Evolutionary conservation across 2,888 invertebrate genomes (phyloP), one percentile per base, ranked within the genome.

Genomic region (Oscheius onirici): DNA sequence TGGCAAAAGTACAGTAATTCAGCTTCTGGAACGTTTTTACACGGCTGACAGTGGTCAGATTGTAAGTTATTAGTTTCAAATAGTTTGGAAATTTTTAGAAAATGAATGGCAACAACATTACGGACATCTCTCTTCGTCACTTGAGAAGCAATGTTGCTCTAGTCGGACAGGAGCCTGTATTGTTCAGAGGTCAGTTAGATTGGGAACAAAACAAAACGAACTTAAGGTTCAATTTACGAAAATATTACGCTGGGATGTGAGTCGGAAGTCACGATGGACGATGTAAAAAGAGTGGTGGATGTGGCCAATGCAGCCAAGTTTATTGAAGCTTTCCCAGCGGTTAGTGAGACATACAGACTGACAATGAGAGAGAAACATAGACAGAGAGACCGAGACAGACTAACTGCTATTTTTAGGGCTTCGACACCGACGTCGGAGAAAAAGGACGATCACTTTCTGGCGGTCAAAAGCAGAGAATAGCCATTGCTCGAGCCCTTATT

Each of bases 1-100:
- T 13, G 89, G 89, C 6, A 89, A 89, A 78, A 87, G 86, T 24
- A 87, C 88, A 1, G 87, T 88, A 69, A 87, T 89, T 15, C 83
- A 85, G 43, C 79, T 89, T 10, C 70, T 89, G 24, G 87, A 89
- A 77, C 84, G 88, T 69, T 88, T 88, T 79, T 89, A 89, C 73
- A 80, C 83, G 57, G 79, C 88, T 0, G 61, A 75, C 3, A 61
- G 74, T 11, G 89, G 89, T 3, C 72, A 82, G 44, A 84, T 89
- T 8, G 76, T 88, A 17, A 65, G 73, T 54, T 6, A 22, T 43
- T 24, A 24, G 6, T 8, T 28, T 28, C 22, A 17, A 34, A 43
- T 41, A 41, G 26, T n/a, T 22, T 3, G 24, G 41, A 24, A 54
- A 24, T 26, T 54, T 78, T 41, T 63, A 80, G 80, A 72, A 55